Conservation (phyloP, 2,888 invertebrate species). For the Volucella inflata region DNA sequence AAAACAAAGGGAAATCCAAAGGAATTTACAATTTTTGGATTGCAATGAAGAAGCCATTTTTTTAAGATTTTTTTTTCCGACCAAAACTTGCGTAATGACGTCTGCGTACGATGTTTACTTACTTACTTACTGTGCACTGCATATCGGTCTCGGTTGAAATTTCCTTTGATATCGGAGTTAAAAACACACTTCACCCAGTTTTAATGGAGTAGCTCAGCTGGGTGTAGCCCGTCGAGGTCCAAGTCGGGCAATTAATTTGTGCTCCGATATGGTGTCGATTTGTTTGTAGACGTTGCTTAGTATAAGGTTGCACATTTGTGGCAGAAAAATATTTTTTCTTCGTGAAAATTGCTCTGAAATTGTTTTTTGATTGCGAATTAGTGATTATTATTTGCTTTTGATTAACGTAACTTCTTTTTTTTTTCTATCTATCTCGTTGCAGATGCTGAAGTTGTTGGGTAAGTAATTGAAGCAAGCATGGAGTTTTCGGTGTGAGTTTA, state of each 20-base stretch:
- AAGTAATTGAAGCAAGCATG: conserved; percentile 31
- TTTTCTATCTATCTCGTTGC: conserved; percentile 38
- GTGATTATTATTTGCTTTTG: conserved; percentile 68
- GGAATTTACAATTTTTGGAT: conserved; percentile 41
- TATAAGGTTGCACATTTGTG: conserved; percentile 53
- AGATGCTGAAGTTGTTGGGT: conserved; percentile 61
- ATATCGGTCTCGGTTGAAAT: conserved; percentile 8
- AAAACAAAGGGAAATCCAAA: conserved; percentile 42
- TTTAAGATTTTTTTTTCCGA: conserved; percentile 9
- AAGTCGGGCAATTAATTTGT: conserved; percentile 74
- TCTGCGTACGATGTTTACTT: conserved; percentile 15
- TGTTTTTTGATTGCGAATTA: conserved; percentile 75
- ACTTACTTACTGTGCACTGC: conserved; percentile 1
- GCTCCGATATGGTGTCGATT: conserved; percentile 68
- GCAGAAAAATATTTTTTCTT: conserved; percentile 55
- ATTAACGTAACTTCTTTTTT: conserved; percentile 45
- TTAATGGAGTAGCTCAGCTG: conserved; percentile 35
- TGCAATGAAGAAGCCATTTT: conserved; percentile 26
- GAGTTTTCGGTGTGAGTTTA: background rate
- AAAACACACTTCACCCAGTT: conserved; percentile 26
- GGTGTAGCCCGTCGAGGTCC: conserved; percentile 59
- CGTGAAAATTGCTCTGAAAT: conserved; percentile 73
- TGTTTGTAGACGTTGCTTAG: conserved; percentile 51
- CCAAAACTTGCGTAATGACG: conserved; percentile 67
- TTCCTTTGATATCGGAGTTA: conserved; percentile 6